Percentiles rank a stretch among this genome's conserved stretches.
Conservation (phyloP, 2,888 invertebrate genomes). For the Prosopocoilus inquinatus region DNA sequence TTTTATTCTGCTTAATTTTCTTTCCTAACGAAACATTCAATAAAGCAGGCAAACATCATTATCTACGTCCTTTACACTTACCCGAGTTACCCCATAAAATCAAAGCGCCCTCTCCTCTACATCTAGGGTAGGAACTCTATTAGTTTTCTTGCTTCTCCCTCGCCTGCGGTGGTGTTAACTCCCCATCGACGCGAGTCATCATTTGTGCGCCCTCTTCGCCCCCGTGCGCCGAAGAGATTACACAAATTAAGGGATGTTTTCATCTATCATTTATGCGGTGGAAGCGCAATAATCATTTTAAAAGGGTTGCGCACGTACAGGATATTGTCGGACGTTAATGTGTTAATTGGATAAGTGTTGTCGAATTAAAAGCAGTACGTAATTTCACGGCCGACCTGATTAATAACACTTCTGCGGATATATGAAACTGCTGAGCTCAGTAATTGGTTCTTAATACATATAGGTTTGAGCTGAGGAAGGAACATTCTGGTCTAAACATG, state of each 20-base stretch:
- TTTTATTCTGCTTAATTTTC: not conserved
- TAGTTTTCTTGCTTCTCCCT: conserved; percentile 3
- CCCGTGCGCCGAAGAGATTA: conserved; percentile 22
- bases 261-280: conserved; percentile 27
- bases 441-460: too few species aligned
- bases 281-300: conserved; percentile 10
- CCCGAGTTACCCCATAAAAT: conserved; percentile 2
- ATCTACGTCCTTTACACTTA: not conserved
- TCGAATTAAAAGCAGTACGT: too few species aligned
- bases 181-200: conserved; percentile 28
- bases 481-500: too few species aligned
- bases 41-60: not conserved
- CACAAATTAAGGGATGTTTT: conserved; percentile 31
- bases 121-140: conserved; percentile 10
- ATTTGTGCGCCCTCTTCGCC: conserved; percentile 21
- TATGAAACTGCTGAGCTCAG: too few species aligned
- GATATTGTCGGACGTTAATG: too few species aligned
- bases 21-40: not conserved
- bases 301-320: not conserved
- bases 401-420: too few species aligned
- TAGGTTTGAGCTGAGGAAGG: too few species aligned
- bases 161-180: conserved; percentile 28
- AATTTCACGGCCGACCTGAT: too few species aligned
- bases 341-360: too few species aligned
- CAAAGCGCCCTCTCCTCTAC: not conserved